These are phyloP conservation scores for Pocillopora meandrina DNA, from an alignment of 92 coral and sea anemone genomes.

Conservation along the genomic window DNA sequence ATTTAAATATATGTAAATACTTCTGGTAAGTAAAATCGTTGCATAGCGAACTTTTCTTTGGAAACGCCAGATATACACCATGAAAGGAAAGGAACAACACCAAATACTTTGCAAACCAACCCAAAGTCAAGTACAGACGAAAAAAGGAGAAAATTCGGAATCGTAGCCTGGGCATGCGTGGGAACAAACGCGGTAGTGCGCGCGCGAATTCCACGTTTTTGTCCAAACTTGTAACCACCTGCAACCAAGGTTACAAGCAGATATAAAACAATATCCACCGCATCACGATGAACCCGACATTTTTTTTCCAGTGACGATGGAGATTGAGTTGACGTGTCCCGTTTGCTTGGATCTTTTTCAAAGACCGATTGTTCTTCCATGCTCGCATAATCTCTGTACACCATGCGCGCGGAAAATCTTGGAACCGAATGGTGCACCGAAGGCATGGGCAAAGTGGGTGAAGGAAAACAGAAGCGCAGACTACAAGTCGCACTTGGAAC, in stretches of 20 bases:
- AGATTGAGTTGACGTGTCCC: constrained; percentile 83
- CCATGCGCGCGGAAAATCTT: constrained; percentile 78
- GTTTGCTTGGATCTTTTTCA: constrained; percentile 79
- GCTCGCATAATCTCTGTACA: constrained; percentile 87
- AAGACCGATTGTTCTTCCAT: constrained; percentile 83
- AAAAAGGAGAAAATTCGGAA: too few relatives aligned
- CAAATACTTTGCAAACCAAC: too few relatives aligned
- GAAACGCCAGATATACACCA: too few relatives aligned
- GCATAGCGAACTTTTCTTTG: too few relatives aligned
- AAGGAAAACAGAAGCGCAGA: constrained; percentile 57
- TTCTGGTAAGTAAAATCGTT: too few relatives aligned
- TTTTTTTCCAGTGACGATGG: constrained; percentile 35
- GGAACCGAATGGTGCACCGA: constrained; percentile 83
- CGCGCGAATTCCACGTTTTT: neutral
- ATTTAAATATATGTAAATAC: too few relatives aligned
- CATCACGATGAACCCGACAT: neutral
- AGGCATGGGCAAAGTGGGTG: constrained; percentile 90
- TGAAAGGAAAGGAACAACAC: too few relatives aligned
- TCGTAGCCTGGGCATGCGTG: neutral
- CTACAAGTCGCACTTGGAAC: constrained; percentile 82
- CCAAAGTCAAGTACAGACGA: too few relatives aligned
- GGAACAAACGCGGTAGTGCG: neutral
- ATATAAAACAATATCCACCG: constrained; percentile 1
- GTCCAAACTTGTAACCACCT: neutral
- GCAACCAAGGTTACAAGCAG: constrained; percentile 41